phyloP scores from a whole-genome alignment of 2,113 vertebrate species.

The Oriolus oriolus region DNA sequence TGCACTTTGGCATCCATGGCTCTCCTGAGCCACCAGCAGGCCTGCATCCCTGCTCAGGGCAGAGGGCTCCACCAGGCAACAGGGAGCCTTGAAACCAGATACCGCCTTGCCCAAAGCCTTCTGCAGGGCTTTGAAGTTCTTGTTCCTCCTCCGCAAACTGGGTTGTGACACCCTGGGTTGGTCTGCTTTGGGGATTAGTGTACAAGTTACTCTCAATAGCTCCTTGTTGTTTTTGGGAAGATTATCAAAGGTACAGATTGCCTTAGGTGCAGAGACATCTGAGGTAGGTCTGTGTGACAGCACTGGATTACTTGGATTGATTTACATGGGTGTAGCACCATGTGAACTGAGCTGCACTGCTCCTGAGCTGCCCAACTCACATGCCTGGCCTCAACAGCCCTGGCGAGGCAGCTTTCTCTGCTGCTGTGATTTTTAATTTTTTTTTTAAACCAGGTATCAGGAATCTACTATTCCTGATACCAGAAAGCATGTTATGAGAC shows the following conservation, averaged over 20 bases:
- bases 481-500: background rate
- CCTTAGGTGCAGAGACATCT: background rate
- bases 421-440: fast-evolving
- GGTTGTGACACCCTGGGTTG: background rate
- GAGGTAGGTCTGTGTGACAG: background rate
- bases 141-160: background rate
- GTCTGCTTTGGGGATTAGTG: background rate
- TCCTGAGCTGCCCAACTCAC: background rate
- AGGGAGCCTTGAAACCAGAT: background rate
- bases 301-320: background rate
- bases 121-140: background rate
- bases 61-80: background rate
- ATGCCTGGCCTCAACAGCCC: background rate
- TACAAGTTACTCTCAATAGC: background rate
- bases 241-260: background rate
- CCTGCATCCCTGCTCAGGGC: fast-evolving
- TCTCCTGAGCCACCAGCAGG: background rate
- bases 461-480: background rate
- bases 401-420: background rate
- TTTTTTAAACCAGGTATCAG: background rate
- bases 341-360: background rate
- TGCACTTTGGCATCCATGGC: background rate
- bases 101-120: background rate
- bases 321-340: background rate
- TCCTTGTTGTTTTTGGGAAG: background rate